Percentiles rank a stretch among this genome's conserved stretches.
phyloP scores from a whole-genome alignment of 2,113 vertebrate species.

The Thamnaconus septentrionalis region DNA sequence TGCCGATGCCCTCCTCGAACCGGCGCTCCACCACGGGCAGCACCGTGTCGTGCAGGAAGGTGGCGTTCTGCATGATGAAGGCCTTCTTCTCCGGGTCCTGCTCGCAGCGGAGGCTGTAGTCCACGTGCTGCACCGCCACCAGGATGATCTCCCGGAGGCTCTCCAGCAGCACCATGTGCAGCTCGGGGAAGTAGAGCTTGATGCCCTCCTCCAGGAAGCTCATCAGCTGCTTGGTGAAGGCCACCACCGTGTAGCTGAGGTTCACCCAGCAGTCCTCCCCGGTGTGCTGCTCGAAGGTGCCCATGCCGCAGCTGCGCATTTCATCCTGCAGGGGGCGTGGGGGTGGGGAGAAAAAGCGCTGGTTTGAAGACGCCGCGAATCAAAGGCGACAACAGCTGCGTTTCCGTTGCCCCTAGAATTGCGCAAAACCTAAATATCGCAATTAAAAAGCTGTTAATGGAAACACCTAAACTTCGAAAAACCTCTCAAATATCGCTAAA shows the following conservation, averaged over 20 bases:
- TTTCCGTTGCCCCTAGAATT: too few species aligned
- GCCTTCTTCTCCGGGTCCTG: slow-evolving; percentile 94
- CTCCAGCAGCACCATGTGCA: slow-evolving; percentile 97
- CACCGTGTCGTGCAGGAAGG: slow-evolving; percentile 94
- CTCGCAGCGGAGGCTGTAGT: slow-evolving; percentile 96
- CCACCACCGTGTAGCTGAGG: slow-evolving; percentile 96
- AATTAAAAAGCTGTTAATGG: too few species aligned
- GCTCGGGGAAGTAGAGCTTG: slow-evolving; percentile 94
- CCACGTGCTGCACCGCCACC: slow-evolving; percentile 95
- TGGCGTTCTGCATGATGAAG: slow-evolving; percentile 91
- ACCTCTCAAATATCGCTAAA: too few species aligned
- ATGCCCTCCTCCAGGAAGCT: slow-evolving; percentile 94
- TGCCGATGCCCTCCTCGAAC: slow-evolving; percentile 94
- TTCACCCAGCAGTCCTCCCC: slow-evolving; percentile 99
- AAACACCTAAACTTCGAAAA: too few species aligned
- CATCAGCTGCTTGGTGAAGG: slow-evolving; percentile 98
- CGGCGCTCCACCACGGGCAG: slow-evolving; percentile 93
- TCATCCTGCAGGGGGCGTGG: slow-evolving; percentile 76
- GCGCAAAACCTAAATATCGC: too few species aligned
- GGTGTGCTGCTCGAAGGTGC: slow-evolving; percentile 89
- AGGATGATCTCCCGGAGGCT: slow-evolving; percentile 93
- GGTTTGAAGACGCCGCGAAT: neutral
- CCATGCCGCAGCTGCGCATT: slow-evolving; percentile 88
- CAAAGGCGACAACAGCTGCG: neutral
- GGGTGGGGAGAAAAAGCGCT: neutral